Base-by-base conservation (phyloP, 2,797 vertebrate species). In the Sebastes baramenuke region DNA sequence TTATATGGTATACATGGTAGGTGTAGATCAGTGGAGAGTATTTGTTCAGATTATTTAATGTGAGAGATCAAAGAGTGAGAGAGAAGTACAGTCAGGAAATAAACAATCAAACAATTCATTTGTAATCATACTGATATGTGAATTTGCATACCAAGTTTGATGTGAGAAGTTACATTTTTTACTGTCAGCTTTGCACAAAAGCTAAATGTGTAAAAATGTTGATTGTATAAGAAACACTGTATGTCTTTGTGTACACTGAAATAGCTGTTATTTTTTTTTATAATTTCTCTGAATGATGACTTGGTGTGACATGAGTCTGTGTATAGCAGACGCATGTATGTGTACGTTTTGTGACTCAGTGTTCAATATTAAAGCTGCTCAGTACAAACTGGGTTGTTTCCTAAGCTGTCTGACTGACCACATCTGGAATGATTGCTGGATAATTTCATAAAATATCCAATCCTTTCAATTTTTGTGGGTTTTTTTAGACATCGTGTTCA, bases 31-130 rank as follows among this genome's bases (percentile, higher is more conserved):
- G 13, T 64, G n/a, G 8, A 84, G 42, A 80, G 61, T 84, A 74
- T 85, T 84, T 79, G 67, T 85, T 89, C 65, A 65, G 62, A 85
- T 78, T 82, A 91, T 91, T 92, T 91, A 83, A 88, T 7, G 67
- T 73, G 59, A 73, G 34, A 24, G 56, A 78, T 77, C 46, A 83
- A 80, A 89, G 30, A 49, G 62, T 32, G 34, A 38, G 30, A 49
- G 62, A 38, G 30, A 74, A 36, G 20, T 18, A 76, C 5, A 1
- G 52, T 82, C 60, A 54, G 66, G 16, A 77, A 78, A 32, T 65
- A 56, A 80, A 69, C 0, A 30, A 76, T 70, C 34, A 80, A 81
- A 85, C n/a, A 25, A 32, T 75, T 73, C 0, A 67, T 61, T 69
- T 79, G 32, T 72, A 5, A 7, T 52, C 1, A 9, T 52, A n/a